Evolutionary conservation across 2,113 vertebrate species (phyloP).

Genomic region (Pituophis catenifer): DNA sequence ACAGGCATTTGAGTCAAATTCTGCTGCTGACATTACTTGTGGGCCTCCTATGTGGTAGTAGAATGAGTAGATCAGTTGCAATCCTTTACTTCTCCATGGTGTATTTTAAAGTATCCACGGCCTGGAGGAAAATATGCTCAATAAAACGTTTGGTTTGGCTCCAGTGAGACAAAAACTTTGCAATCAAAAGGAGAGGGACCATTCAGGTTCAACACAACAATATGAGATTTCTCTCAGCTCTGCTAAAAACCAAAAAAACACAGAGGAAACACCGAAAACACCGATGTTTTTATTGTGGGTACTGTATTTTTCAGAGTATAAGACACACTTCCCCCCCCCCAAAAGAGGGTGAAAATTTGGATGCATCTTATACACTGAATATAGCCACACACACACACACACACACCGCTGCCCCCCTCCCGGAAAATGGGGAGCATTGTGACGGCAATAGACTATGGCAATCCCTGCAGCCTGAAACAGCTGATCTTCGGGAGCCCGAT

Average conservation of each 20-base stretch:
- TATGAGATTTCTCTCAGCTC: constrained; percentile 37
- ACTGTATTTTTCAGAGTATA: too few relatives aligned
- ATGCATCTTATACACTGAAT: too few relatives aligned
- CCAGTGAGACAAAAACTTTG: constrained; percentile 20
- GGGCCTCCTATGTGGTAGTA: not conserved
- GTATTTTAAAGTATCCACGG: constrained; percentile 30
- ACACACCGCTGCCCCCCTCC: too few relatives aligned
- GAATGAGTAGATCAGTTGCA: not conserved
- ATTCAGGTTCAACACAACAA: constrained; percentile 28
- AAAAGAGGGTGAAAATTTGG: too few relatives aligned
- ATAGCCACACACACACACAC: too few relatives aligned
- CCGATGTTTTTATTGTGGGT: not conserved
- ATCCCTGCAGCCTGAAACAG: too few relatives aligned
- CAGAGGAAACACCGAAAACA: not conserved
- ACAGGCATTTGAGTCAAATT: not conserved
- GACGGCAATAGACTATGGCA: too few relatives aligned
- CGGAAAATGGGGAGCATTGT: too few relatives aligned
- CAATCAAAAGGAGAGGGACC: constrained; percentile 37
- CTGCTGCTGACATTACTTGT: too few relatives aligned
- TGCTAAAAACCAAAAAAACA: constrained; percentile 44
- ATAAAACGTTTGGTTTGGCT: constrained; percentile 15
- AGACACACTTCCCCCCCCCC: too few relatives aligned
- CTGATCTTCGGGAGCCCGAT: too few relatives aligned
- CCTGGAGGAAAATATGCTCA: constrained; percentile 37
- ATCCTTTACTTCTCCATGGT: not conserved